Percentiles rank a stretch among this genome's conserved stretches.
These are phyloP conservation scores for Ranitomeya variabilis DNA, from an alignment of 2,113 vertebrate species.

Conservation along the genomic window DNA sequence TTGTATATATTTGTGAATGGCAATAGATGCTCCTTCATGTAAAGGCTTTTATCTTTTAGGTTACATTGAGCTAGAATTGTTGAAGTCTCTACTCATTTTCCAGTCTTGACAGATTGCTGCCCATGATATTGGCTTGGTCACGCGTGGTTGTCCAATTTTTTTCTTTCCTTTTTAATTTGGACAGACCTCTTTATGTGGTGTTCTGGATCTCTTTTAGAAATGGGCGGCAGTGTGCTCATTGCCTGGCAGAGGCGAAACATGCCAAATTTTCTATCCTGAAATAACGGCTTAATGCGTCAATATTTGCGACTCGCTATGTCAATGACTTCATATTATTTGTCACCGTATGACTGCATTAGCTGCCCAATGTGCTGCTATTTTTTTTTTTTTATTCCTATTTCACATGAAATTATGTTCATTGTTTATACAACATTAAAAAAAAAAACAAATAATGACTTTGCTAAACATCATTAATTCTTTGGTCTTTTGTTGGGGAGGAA, in stretches of 20 bases:
- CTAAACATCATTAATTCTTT: slow-evolving; percentile 67
- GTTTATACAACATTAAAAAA: slow-evolving; percentile 78
- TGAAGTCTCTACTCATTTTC: slow-evolving; percentile 72
- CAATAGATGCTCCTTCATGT: slow-evolving; percentile 1
- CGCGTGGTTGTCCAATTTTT: slow-evolving; percentile 70
- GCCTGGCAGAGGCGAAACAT: slow-evolving; percentile 74
- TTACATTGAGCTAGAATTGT: slow-evolving; percentile 65
- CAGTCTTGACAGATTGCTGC: slow-evolving; percentile 67
- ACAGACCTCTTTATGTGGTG: slow-evolving; percentile 64
- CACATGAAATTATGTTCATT: slow-evolving; percentile 74
- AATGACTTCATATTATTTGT: slow-evolving; percentile 67
- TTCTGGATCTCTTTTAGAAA: slow-evolving; percentile 70
- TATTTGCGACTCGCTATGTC: slow-evolving; percentile 58
- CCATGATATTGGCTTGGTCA: slow-evolving; percentile 76
- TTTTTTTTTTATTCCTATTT: slow-evolving; percentile 68
- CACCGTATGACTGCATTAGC: slow-evolving; percentile 78
- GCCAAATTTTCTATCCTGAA: slow-evolving; percentile 65
- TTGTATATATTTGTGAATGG: slow-evolving; percentile 8
- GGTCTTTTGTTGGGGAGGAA: slow-evolving; percentile 71
- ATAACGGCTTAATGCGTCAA: slow-evolving; percentile 38
- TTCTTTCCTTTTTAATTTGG: slow-evolving; percentile 64
- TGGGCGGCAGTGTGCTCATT: slow-evolving; percentile 72
- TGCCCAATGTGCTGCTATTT: slow-evolving; percentile 80
- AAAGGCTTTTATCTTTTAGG: not conserved
- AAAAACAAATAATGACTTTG: slow-evolving; percentile 64